These are phyloP conservation scores for Cabera pusaria DNA, from an alignment of 2,888 invertebrate genomes.

Conservation along the genomic window DNA sequence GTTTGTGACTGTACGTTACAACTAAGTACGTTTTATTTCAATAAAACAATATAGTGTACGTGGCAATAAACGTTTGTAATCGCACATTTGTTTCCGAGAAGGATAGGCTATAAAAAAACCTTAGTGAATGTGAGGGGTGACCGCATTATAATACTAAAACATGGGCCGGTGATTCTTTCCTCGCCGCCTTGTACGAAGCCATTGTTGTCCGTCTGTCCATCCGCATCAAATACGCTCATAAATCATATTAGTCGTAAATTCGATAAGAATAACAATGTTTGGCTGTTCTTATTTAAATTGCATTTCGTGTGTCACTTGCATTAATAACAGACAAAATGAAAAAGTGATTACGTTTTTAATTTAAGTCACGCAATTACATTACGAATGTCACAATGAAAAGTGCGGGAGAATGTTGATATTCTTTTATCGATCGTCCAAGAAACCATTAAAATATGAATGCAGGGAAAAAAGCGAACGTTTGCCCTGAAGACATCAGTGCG, in stretches of 20 bases:
- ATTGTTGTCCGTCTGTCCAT: constrained; percentile 76
- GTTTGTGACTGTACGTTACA: constrained; percentile 19
- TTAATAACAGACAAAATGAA: constrained; percentile 8
- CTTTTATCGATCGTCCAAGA: too few species aligned
- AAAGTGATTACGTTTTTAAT: not conserved
- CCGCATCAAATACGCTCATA: constrained; percentile 77
- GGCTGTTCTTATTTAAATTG: constrained; percentile 75
- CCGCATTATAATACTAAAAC: constrained; percentile 77
- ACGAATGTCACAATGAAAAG: too few species aligned
- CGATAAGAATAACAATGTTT: constrained; percentile 75
- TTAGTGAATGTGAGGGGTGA: constrained; percentile 55
- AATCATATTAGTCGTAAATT: constrained; percentile 82
- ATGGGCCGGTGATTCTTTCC: constrained; percentile 57
- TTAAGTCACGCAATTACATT: too few species aligned
- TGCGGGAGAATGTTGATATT: too few species aligned
- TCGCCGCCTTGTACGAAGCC: constrained; percentile 61
- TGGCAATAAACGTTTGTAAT: constrained; percentile 42
- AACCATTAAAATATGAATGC: too few species aligned
- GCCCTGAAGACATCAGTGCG: not conserved
- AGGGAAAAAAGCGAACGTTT: too few species aligned
- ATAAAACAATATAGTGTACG: constrained; percentile 39
- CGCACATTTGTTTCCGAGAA: constrained; percentile 62
- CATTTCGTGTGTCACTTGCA: constrained; percentile 7
- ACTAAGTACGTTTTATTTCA: constrained; percentile 39
- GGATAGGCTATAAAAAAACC: constrained; percentile 59